Evolutionary conservation across 2,113 vertebrate genomes (phyloP).

Genomic region (Martes martes): DNA sequence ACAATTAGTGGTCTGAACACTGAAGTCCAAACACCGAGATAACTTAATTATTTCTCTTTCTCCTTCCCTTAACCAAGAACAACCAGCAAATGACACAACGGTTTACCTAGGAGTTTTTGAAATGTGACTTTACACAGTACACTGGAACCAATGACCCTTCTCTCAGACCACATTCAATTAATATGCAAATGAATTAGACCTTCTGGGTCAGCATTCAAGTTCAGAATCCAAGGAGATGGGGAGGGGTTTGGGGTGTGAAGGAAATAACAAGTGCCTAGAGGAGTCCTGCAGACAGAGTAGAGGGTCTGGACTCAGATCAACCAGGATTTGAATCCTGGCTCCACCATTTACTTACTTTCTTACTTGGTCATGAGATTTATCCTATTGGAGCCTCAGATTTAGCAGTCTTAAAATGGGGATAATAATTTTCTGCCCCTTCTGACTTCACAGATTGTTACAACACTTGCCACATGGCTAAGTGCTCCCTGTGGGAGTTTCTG

Average conservation of each 20-base stretch:
- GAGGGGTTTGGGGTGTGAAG: background rate
- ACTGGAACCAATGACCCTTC: slow-evolving; percentile 59
- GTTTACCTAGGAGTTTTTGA: slow-evolving; percentile 42
- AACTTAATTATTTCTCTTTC: slow-evolving; percentile 64
- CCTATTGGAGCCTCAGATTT: background rate
- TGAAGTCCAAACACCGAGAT: slow-evolving; percentile 32
- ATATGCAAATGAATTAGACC: slow-evolving; percentile 67
- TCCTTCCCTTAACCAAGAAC: slow-evolving; percentile 41
- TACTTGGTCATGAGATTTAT: background rate
- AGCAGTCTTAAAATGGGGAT: background rate
- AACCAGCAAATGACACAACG: slow-evolving; percentile 47
- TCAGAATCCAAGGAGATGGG: slow-evolving; percentile 38
- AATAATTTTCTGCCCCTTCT: background rate
- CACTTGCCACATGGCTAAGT: background rate
- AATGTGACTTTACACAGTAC: slow-evolving; percentile 45
- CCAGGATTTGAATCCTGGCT: background rate
- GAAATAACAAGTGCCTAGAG: background rate
- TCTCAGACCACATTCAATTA: slow-evolving; percentile 73
- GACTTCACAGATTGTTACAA: background rate
- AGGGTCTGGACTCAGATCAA: background rate
- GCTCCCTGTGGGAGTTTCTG: background rate
- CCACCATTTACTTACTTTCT: background rate
- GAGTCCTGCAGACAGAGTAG: background rate
- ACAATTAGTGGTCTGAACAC: slow-evolving; percentile 45
- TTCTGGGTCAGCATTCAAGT: slow-evolving; percentile 55